Evolutionary conservation across 1,140 invertebrate species (phyloP).

Genomic region (Aphaenogaster ashmeadi): DNA sequence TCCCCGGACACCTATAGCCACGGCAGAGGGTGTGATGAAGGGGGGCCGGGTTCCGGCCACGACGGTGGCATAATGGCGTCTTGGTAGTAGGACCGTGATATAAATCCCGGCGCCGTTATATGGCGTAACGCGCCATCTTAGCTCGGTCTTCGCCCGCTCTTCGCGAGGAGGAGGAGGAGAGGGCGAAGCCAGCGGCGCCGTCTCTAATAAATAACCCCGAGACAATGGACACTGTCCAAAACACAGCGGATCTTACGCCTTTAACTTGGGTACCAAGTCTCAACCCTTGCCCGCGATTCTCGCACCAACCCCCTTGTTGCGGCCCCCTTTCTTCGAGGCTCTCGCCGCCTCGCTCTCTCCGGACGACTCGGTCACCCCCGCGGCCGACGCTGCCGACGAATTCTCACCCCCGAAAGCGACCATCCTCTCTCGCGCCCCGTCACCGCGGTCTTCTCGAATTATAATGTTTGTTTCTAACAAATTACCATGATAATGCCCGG

Average conservation of each 20-base stretch:
- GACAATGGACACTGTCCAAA: conserved; percentile 88
- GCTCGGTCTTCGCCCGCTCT: conserved; percentile 73
- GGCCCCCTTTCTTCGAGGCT: conserved; percentile 68
- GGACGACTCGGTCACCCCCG: conserved; percentile 38
- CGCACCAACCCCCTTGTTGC: conserved; percentile 15
- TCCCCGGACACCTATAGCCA: conserved; percentile 50
- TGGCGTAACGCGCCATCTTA: conserved; percentile 73
- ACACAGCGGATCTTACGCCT: conserved; percentile 86
- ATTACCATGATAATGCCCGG: conserved; percentile 87
- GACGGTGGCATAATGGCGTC: conserved; percentile 74
- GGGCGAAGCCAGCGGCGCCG: conserved; percentile 71
- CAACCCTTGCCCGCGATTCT: conserved; percentile 77
- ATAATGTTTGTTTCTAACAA: conserved; percentile 88
- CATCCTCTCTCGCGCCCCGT: conserved; percentile 27
- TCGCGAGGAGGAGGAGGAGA: conserved; percentile 17
- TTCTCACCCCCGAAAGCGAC: conserved; percentile 31
- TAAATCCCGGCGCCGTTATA: conserved; percentile 76
- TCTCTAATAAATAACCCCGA: conserved; percentile 86
- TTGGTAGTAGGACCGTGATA: conserved; percentile 75
- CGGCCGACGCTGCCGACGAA: conserved; percentile 33
- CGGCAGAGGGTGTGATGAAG: conserved; percentile 31
- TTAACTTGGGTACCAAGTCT: conserved; percentile 84
- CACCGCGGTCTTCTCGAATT: conserved; percentile 79
- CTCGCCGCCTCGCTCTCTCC: conserved; percentile 54
- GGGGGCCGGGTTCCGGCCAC: conserved; percentile 65